Evolutionary conservation across 2,888 invertebrate species (phyloP).

Genomic region (Stomorhina lunata): DNA sequence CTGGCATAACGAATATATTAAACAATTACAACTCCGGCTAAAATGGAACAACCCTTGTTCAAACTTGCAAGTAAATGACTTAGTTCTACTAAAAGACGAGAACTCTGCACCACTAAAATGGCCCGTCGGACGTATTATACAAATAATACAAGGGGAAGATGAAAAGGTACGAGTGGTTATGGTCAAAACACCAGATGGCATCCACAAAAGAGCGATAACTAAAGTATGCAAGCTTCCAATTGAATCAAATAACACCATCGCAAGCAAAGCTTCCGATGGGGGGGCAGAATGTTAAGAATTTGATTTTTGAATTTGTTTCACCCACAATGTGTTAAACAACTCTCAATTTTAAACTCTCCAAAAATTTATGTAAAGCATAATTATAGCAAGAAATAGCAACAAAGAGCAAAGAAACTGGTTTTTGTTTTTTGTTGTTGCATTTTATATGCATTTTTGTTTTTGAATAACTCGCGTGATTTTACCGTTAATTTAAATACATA

Average conservation of each 20-base stretch:
- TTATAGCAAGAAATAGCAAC: too few relatives aligned
- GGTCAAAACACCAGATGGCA: conserved; percentile 42
- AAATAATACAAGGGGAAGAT: conserved; percentile 17
- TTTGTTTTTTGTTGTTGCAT: too few relatives aligned
- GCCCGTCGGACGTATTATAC: conserved; percentile 30
- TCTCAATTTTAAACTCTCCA: too few relatives aligned
- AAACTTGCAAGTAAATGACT: conserved; percentile 22
- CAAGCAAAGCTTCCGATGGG: conserved; percentile 10
- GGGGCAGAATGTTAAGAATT: conserved; percentile 22
- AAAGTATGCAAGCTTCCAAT: conserved; percentile 31
- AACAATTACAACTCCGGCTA: conserved; percentile 24
- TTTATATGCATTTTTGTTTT: too few relatives aligned
- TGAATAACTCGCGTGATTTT: too few relatives aligned
- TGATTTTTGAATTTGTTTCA: background rate
- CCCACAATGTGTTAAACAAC: too few relatives aligned
- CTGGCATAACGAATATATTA: conserved; percentile 41
- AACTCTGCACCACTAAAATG: conserved; percentile 29
- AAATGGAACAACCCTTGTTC: conserved; percentile 14
- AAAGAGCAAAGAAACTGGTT: too few relatives aligned
- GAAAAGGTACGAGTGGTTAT: conserved; percentile 16
- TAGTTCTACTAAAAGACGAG: conserved; percentile 36
- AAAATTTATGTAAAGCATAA: too few relatives aligned
- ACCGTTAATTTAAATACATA: too few relatives aligned
- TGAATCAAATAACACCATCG: background rate
- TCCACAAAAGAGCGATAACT: conserved; percentile 37